Evolutionary conservation across 1,140 invertebrate genomes (phyloP), one percentile per base, ranked within the genome.

Genomic region (Drosophila serrata): DNA sequence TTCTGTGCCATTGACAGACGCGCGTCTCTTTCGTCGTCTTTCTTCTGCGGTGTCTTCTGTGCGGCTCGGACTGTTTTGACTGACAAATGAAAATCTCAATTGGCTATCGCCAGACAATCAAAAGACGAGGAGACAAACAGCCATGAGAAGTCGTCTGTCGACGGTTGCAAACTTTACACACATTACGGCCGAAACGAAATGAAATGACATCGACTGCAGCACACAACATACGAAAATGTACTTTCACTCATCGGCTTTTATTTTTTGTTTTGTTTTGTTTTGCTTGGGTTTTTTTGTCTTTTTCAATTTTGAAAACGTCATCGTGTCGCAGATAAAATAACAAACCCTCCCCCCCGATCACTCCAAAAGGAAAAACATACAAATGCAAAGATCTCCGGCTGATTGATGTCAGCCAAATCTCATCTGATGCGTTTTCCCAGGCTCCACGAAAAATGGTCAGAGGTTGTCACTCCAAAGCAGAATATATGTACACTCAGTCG

Each of bases 21-120:
- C 61, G 79, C n/a, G n/a, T 81, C 69, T 63, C 39, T 60, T 64
- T 45, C 49, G 75, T 70, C 27, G 64, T 45, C 56, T 62, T 51
- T 75, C 64, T 72, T 62, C 42, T 46, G 24, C 42, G 42, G 24
- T 55, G 67, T 48, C 75, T 51, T 39, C 27, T 31, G 45, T 27
- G 43, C 40, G 19, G 42, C 60, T 75, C 60, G 33, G 51, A 56
- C 60, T 63, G 63, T 82, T 84, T 79, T 88, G 79, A 88, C 84
- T 88, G 84, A 88, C 84, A 88, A 88, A 88, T 88, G 85, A 88
- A 88, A 88, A 88, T 76, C 85, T 88, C 85, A 90, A 88, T 88
- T 88, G 84, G 81, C 84, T 90, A 88, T 90, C 84, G 81, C 85
- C 56, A 81, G 85, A 90, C 84, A 88, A 90, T 88, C 84, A 78